Conservation (phyloP, 2,888 invertebrate species). For the Stratiomys singularior region DNA sequence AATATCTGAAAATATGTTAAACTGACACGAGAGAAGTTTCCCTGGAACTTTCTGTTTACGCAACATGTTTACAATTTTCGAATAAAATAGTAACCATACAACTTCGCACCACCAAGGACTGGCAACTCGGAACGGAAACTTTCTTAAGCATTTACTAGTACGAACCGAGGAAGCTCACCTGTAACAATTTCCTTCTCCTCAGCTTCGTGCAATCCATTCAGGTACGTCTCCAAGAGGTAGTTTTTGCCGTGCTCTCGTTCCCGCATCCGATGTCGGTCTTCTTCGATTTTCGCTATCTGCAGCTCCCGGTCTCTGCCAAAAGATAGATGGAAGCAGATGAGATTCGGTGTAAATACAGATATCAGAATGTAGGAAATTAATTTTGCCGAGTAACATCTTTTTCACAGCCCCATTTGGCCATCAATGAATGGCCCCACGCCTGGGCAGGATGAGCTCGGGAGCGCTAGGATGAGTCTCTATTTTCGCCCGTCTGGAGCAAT, state of each 20-base stretch:
- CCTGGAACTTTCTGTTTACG: too few relatives aligned
- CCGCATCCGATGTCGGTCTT: conserved; percentile 78
- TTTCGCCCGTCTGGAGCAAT: conserved; percentile 23
- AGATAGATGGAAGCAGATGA: neutral
- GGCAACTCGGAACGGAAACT: neutral
- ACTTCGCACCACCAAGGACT: neutral
- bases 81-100: too few relatives aligned
- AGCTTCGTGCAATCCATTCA: conserved; percentile 70
- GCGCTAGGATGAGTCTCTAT: too few relatives aligned
- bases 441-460: too few relatives aligned
- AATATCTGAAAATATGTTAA: too few relatives aligned
- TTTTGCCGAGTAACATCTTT: conserved; percentile 26
- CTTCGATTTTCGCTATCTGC: conserved; percentile 81
- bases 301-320: conserved; percentile 75
- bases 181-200: conserved; percentile 57
- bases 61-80: too few relatives aligned
- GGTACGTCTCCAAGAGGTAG: conserved; percentile 81
- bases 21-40: too few relatives aligned
- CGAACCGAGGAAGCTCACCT: conserved; percentile 64
- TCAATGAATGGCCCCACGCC: neutral
- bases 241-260: conserved; percentile 82
- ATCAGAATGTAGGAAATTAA: conserved; percentile 37
- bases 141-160: neutral
- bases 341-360: conserved; percentile 16
- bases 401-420: neutral